Evolutionary conservation across 2,888 invertebrate genomes (phyloP).

Genomic region (Dasypogon diadema): DNA sequence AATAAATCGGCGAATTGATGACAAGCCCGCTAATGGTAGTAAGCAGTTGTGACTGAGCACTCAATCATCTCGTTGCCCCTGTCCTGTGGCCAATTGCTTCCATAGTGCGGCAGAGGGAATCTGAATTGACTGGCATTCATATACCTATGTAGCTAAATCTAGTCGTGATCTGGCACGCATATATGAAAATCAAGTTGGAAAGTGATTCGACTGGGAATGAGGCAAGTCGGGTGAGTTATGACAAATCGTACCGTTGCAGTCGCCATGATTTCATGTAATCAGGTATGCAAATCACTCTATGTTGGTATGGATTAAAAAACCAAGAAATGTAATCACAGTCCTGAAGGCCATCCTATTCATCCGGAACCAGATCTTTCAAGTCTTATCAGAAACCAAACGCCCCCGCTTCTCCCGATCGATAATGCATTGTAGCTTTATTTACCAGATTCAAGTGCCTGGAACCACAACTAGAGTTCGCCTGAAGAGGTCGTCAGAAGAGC

Average conservation of each 20-base stretch:
- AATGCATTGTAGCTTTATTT: neutral
- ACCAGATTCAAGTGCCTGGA: constrained; percentile 26
- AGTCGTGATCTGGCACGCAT: no score
- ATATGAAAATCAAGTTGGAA: neutral
- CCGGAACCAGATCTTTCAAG: neutral
- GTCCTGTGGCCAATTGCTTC: no score
- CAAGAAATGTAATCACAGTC: constrained; percentile 7
- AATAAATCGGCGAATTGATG: no score
- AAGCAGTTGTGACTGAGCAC: no score
- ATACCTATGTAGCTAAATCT: no score
- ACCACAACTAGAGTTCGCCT: no score
- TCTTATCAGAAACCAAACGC: no score
- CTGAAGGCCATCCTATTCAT: constrained; percentile 1
- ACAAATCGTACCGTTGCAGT: constrained; percentile 8
- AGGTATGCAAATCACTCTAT: constrained; percentile 19
- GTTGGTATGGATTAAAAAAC: neutral
- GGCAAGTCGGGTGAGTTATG: neutral
- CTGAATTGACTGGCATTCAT: no score
- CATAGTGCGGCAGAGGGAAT: no score
- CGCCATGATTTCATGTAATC: constrained; percentile 6
- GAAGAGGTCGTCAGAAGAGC: constrained; percentile 1
- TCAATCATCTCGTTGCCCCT: no score
- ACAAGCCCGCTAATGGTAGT: no score
- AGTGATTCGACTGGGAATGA: neutral
- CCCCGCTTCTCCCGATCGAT: no score